phyloP scores from a whole-genome alignment of 2,888 invertebrate species.

The Thecocarcelia acutangulata region DNA sequence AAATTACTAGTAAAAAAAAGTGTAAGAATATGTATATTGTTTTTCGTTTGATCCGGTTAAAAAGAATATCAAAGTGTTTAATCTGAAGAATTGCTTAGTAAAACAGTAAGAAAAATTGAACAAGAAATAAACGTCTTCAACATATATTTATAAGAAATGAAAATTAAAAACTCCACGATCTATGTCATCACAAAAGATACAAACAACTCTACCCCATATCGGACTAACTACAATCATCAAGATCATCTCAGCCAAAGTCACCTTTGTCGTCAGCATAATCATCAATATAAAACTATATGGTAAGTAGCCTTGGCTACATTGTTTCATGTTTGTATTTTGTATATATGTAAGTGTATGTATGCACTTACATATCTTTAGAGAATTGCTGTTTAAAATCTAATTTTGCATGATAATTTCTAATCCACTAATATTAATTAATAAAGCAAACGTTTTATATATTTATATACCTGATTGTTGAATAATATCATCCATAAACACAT shows the following conservation, averaged over 20 bases:
- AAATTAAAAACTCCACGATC: background rate
- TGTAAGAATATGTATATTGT: slow-evolving; percentile 23
- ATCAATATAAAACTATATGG: slow-evolving; percentile 65
- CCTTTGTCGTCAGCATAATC: slow-evolving; percentile 39
- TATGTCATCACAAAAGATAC: slow-evolving; percentile 14
- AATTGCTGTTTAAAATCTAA: too few relatives aligned
- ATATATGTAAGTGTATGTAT: too few relatives aligned
- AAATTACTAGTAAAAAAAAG: too few relatives aligned
- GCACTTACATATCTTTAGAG: too few relatives aligned
- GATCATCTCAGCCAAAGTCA: slow-evolving; percentile 37
- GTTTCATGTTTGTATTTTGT: too few relatives aligned
- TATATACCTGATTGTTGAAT: too few relatives aligned
- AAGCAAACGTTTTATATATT: too few relatives aligned
- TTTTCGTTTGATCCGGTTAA: slow-evolving; percentile 42
- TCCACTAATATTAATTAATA: too few relatives aligned
- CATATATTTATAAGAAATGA: background rate
- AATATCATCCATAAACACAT: too few relatives aligned
- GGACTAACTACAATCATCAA: slow-evolving; percentile 40
- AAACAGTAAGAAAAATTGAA: background rate
- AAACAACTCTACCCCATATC: slow-evolving; percentile 10
- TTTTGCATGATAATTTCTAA: too few relatives aligned
- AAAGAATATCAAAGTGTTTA: background rate
- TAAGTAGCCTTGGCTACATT: slow-evolving; percentile 17
- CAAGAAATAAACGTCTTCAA: background rate
- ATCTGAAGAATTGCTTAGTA: background rate